Percentiles rank a stretch among this genome's conserved stretches.
phyloP scores from a whole-genome alignment of 2,888 invertebrate genomes.

The Protonemura montana region DNA sequence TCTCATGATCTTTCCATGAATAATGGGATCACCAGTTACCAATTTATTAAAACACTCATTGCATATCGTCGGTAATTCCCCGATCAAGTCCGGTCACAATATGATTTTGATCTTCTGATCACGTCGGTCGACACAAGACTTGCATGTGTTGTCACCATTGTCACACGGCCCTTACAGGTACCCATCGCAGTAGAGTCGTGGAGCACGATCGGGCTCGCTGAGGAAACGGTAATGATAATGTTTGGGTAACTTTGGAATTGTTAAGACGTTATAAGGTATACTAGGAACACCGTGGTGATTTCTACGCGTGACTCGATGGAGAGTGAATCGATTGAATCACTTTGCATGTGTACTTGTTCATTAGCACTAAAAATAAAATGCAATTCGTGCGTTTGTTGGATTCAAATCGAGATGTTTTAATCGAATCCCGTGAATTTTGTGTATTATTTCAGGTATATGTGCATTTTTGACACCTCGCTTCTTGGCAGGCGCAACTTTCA shows the following conservation, averaged over 20 bases:
- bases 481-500: too few species aligned
- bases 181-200: background rate
- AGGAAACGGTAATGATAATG: background rate
- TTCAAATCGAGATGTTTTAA: background rate
- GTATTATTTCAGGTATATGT: too few species aligned
- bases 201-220: background rate
- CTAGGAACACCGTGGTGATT: background rate
- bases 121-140: background rate
- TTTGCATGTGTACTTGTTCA: background rate
- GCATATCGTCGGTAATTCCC: slow-evolving; percentile 2
- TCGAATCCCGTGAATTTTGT: background rate
- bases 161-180: background rate
- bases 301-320: background rate
- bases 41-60: too few species aligned
- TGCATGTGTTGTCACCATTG: background rate
- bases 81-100: background rate
- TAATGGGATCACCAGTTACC: too few species aligned
- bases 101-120: background rate
- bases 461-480: too few species aligned
- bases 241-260: slow-evolving; percentile 7
- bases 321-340: background rate
- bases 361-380: background rate
- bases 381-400: background rate
- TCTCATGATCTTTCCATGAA: too few species aligned
- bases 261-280: background rate